These are phyloP conservation scores for Phoebastria nigripes DNA, from an alignment of 2,797 vertebrate genomes.

Conservation along the genomic window DNA sequence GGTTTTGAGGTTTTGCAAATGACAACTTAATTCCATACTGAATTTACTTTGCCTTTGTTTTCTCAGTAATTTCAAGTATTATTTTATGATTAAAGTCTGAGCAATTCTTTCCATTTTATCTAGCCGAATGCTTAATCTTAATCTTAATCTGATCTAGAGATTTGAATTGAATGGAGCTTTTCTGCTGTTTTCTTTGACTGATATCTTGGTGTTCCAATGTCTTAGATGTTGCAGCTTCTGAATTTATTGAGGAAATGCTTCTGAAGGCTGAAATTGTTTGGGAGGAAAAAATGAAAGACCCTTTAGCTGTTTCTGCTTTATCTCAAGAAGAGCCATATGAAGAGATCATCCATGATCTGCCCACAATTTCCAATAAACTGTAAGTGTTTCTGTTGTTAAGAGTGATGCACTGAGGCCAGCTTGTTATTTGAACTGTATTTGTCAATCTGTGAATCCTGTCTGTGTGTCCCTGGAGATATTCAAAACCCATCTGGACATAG, in stretches of 20 bases:
- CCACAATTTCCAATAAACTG: constrained; percentile 83
- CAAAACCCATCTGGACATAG: not conserved
- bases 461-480: not conserved
- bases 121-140: not conserved
- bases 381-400: constrained; percentile 68
- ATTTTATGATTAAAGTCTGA: not conserved
- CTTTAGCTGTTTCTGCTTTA: constrained; percentile 58
- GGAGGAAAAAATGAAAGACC: constrained; percentile 79
- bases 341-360: constrained; percentile 79
- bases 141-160: not conserved
- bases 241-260: constrained; percentile 85
- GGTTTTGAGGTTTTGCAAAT: not conserved
- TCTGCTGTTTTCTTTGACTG: not conserved
- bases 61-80: not conserved
- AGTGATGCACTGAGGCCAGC: not conserved
- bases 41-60: not conserved
- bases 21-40: not conserved
- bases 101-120: not conserved
- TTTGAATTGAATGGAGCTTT: not conserved
- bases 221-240: constrained; percentile 85
- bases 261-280: constrained; percentile 85
- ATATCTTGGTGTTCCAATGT: not conserved
- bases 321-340: constrained; percentile 82
- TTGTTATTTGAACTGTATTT: not conserved
- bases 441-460: not conserved